Evolutionary conservation across 2,113 vertebrate genomes (phyloP), one percentile per base, ranked within the genome.

Genomic region (Lucifuga dentata): DNA sequence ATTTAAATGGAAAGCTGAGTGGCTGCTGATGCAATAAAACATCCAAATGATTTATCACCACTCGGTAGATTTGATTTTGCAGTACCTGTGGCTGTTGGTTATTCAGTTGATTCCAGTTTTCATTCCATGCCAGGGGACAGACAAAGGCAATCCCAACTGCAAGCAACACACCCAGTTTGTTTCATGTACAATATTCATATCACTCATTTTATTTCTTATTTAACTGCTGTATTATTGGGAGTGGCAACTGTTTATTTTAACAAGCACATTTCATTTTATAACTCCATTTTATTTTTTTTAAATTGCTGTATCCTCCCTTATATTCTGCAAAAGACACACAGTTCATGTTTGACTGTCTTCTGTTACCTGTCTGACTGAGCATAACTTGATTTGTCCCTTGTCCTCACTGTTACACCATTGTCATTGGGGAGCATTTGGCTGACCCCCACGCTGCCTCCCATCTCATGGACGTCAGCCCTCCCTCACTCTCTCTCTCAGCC

Each of bases 401-500:
- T 78, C 85, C 21, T 48, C 44, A 23, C 55, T 20, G 8, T 15
- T 41, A 21, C 21, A 21, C 53, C 43, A 5, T 53, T 50, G 59
- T 70, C 76, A 72, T 63, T 56, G 91, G 70, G 77, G 93, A 94
- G 91, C 87, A n/a, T 87, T 89, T 68, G 45, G 68, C 78, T 68
- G 62, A 45, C 66, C 58, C 61, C 74, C 78, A 76, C 72, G 85
- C 85, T 68, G 74, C 85, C 93, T 93, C 92, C 92, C 92, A 92
- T 93, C 93, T 86, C 80, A 12, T 82, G 77, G 76, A 77, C 75
- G 69, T 73, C 76, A n/a, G 10, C 44, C 91, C 91, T 87, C 90
- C 89, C 9, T 20, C 17, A 20, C 53, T 78, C 92, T 84, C 88
- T 88, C 87, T 89, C 89, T 80, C 92, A 90, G 92, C 92, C 92